Percentiles rank a stretch among this genome's conserved stretches.
These are phyloP conservation scores for Esox lucius DNA, from an alignment of 2,797 vertebrate genomes.

Conservation along the genomic window DNA sequence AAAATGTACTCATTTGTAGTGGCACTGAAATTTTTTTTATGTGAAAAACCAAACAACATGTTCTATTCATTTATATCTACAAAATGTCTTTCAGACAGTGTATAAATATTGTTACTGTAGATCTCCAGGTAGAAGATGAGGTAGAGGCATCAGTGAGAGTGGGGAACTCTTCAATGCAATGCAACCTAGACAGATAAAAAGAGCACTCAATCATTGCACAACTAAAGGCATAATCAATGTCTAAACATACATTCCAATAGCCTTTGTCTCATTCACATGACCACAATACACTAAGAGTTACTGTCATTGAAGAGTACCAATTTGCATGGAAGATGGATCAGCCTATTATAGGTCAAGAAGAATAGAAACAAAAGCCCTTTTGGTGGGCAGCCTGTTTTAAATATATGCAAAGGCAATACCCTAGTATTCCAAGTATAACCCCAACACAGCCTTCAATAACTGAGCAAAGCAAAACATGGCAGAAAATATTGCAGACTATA, in stretches of 20 bases:
- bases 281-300: not conserved
- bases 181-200: not conserved
- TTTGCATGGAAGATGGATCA: not conserved
- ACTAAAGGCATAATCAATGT: not conserved
- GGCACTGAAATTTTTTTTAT: not conserved
- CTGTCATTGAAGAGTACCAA: not conserved
- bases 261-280: not conserved
- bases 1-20: not conserved
- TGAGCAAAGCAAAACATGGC: not conserved
- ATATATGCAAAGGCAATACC: not conserved
- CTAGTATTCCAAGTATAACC: no score
- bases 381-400: not conserved
- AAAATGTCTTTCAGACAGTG: not conserved
- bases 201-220: not conserved
- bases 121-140: not conserved
- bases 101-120: not conserved
- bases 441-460: not conserved
- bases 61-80: not conserved
- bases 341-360: not conserved
- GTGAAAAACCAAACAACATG: not conserved
- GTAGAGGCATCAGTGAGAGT: not conserved
- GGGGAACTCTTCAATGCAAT: not conserved
- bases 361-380: not conserved
- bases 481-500: not conserved
- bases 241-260: not conserved